A percentile compares a stretch with the other conserved stretches of the same genome.
Evolutionary conservation across 2,797 vertebrate genomes (phyloP).

Genomic region (Acomys russatus): DNA sequence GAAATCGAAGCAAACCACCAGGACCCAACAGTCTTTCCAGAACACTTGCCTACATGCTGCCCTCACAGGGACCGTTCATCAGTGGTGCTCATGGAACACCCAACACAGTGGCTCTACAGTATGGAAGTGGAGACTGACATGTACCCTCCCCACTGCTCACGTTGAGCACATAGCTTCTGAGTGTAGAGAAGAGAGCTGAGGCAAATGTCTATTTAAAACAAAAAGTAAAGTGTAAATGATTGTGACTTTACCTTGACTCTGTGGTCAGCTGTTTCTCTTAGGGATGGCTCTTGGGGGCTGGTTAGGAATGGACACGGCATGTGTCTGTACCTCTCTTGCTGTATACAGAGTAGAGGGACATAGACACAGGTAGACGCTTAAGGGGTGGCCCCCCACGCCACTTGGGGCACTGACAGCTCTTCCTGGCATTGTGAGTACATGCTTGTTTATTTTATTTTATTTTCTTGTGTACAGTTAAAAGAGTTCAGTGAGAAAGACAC

Average conservation of each 20-base stretch:
- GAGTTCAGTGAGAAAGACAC: conserved; percentile 78
- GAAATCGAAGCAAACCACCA: not conserved
- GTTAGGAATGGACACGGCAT: too few relatives aligned
- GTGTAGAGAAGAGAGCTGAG: conserved; percentile 77
- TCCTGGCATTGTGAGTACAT: conserved; percentile 86
- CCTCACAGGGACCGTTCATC: not conserved
- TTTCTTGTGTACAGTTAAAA: conserved; percentile 85
- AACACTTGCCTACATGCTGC: not conserved
- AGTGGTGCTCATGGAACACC: conserved; percentile 43
- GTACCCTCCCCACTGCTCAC: not conserved
- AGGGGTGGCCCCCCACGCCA: conserved; percentile 89
- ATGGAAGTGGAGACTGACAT: conserved; percentile 64
- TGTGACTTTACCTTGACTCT: conserved; percentile 85
- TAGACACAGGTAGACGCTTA: conserved; percentile 83
- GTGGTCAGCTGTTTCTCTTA: conserved; percentile 49
- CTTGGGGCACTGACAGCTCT: conserved; percentile 88
- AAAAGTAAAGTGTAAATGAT: conserved; percentile 73
- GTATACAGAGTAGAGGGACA: not conserved
- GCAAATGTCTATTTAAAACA: conserved; percentile 78
- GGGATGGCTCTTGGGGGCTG: not conserved
- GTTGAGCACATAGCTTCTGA: conserved; percentile 39
- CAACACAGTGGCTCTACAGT: conserved; percentile 56
- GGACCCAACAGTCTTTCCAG: not conserved
- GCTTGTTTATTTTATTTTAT: not conserved
- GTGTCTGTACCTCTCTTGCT: not conserved